A percentile compares a stretch with the other conserved stretches of the same genome.
Conservation (phyloP, 2,797 vertebrate species). For the Centropyge bicolor region DNA sequence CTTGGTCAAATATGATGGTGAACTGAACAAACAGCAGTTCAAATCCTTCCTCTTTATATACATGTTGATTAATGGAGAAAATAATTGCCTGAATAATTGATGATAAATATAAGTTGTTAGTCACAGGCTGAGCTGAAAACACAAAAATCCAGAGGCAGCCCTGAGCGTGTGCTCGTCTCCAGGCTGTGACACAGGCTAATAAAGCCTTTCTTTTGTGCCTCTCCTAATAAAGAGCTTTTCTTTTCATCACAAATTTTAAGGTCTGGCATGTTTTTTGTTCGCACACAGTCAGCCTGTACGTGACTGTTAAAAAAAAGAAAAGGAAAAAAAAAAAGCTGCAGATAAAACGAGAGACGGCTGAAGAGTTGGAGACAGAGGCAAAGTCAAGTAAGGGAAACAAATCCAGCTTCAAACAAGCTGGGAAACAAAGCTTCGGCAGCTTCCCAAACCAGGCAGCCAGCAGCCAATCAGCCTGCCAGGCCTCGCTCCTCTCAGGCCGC, state of each 20-base stretch:
- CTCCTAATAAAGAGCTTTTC: constrained; percentile 2
- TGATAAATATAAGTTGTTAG: neutral
- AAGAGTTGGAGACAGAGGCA: constrained; percentile 54
- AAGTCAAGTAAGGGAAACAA: constrained; percentile 73
- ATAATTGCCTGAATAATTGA: neutral
- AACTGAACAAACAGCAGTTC: neutral
- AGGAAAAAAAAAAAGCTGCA: neutral
- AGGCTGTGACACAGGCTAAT: constrained; percentile 11
- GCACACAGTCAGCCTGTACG: neutral
- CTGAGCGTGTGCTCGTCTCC: neutral
- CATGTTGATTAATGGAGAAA: neutral
- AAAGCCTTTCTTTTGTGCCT: neutral
- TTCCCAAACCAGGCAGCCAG: constrained; percentile 69
- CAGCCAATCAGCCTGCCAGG: constrained; percentile 79
- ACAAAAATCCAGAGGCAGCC: neutral
- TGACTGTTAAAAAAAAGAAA: constrained; percentile 6
- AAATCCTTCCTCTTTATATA: neutral
- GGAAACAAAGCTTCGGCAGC: constrained; percentile 77
- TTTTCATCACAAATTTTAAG: constrained; percentile 26
- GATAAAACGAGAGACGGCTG: constrained; percentile 54
- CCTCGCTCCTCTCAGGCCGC: constrained; percentile 64
- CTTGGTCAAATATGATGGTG: neutral
- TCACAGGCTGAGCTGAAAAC: neutral
- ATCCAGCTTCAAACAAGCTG: constrained; percentile 76
- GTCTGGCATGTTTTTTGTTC: constrained; percentile 27